Evolutionary conservation across 2,113 vertebrate species (phyloP), one percentile per base, ranked within the genome.

Genomic region (Dromaius novaehollandiae): DNA sequence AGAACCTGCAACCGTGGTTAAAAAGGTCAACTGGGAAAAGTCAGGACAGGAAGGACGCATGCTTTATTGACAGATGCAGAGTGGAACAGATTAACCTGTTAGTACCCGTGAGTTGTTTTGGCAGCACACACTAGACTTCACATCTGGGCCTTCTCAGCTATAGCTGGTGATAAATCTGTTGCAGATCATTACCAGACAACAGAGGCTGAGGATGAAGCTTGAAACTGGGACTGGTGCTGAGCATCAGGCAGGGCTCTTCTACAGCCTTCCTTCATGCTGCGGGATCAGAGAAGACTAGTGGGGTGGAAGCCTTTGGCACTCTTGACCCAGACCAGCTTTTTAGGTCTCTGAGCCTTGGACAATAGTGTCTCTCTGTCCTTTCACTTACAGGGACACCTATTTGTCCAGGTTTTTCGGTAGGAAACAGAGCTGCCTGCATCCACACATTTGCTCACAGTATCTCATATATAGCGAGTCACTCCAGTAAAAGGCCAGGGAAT

Each of bases 1-100:
- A 89, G 86, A 85, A 94, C 66, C 78, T 77, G 75, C 75, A 91
- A 90, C 82, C 1, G 1, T 42, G 58, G 90, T 92, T 80, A 83
- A 42, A 97, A 97, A 97, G 97, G 96, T 97, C 96, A 97, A 32
- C 81, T 83, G 88, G 86, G 90, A 89, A 93, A 96, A 97, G 95
- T 88, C 92, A 93, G 65, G 63, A 78, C 11, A 78, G 83, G 84
- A 81, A 95, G 86, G 81, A 92, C 26, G 89, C 50, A 89, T 0
- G 0, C 60, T 55, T 95, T 96, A 94, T 71, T 89, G 94, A 88
- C 90, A 94, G 90, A 64, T 38, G 71, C 90, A 74, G 93, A 71
- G 55, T 8, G 36, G 91, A 96, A 91, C 65, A 76, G 88, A 70
- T 81, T 82, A 84, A 77, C 60, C 73, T 25, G n/a, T 9, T 61